Evolutionary conservation across 92 coral and sea anemone genomes (phyloP).

Genomic region (Galaxea fascicularis): DNA sequence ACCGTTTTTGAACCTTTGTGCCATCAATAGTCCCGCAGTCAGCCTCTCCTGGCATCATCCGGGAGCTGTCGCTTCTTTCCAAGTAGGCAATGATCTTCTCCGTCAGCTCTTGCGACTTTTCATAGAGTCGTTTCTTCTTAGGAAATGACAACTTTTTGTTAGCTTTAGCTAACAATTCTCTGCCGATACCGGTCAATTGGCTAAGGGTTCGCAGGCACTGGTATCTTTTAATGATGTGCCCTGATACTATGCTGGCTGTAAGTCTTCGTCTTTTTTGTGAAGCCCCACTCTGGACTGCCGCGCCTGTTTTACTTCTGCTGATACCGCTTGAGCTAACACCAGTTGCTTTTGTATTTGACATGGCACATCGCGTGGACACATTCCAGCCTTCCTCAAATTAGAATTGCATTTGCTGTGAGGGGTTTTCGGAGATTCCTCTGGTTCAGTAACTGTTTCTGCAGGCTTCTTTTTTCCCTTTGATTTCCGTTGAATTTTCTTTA

Average conservation of each 20-base stretch:
- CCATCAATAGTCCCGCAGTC: conserved; percentile 49
- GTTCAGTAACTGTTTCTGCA: conserved; percentile 4
- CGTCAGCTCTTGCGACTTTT: conserved; percentile 1
- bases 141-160: conserved; percentile 26
- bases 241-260: neutral
- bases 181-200: conserved; percentile 32
- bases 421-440: conserved; percentile 37
- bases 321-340: conserved; percentile 61
- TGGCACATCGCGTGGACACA: conserved; percentile 61
- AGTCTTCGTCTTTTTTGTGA: neutral
- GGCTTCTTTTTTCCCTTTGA: conserved; percentile 7
- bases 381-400: conserved; percentile 40
- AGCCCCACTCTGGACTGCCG: neutral
- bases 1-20: conserved; percentile 55
- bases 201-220: conserved; percentile 42
- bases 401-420: conserved; percentile 56
- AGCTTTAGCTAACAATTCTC: conserved; percentile 26
- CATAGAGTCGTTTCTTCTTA: conserved; percentile 5
- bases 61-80: conserved; percentile 9
- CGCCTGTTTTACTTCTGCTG: conserved; percentile 33
- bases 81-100: neutral
- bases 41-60: conserved; percentile 70
- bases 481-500: conserved; percentile 27
- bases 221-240: conserved; percentile 18
- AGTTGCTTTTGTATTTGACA: conserved; percentile 53